phyloP scores from a whole-genome alignment of 2,888 invertebrate genomes.

The Antheraea yamamai region DNA sequence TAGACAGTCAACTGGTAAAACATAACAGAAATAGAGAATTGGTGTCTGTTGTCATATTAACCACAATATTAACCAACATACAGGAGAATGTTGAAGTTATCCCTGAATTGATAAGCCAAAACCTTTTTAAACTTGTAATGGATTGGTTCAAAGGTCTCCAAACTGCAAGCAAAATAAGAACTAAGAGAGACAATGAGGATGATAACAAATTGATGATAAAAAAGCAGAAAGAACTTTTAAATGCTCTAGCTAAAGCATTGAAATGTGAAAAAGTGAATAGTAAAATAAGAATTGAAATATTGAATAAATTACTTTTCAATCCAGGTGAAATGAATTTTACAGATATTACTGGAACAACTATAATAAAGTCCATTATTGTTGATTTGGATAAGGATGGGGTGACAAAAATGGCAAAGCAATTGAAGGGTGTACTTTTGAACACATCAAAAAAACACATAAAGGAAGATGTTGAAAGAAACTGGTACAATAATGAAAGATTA shows the following conservation, averaged over 20 bases:
- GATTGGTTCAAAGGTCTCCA: slow-evolving; percentile 83
- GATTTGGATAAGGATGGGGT: slow-evolving; percentile 83
- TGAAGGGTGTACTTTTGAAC: slow-evolving; percentile 83
- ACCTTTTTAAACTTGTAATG: slow-evolving; percentile 85
- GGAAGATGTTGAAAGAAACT: slow-evolving; percentile 77
- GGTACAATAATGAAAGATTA: slow-evolving; percentile 86
- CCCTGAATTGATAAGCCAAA: slow-evolving; percentile 83
- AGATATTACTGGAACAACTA: slow-evolving; percentile 85
- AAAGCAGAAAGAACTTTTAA: slow-evolving; percentile 81
- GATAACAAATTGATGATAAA: slow-evolving; percentile 78
- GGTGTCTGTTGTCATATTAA: slow-evolving; percentile 82
- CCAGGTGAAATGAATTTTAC: slow-evolving; percentile 89
- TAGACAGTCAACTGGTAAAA: slow-evolving; percentile 68
- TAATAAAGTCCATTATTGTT: slow-evolving; percentile 84
- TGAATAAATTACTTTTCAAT: slow-evolving; percentile 85
- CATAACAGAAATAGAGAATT: slow-evolving; percentile 83
- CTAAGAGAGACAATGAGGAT: slow-evolving; percentile 70
- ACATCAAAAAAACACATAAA: slow-evolving; percentile 77
- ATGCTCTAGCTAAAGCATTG: slow-evolving; percentile 73
- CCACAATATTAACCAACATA: slow-evolving; percentile 76
- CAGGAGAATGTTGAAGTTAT: slow-evolving; percentile 71
- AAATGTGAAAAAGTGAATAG: slow-evolving; percentile 73
- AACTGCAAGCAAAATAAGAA: slow-evolving; percentile 81
- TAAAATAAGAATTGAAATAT: slow-evolving; percentile 79
- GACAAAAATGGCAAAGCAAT: slow-evolving; percentile 83